Percentiles rank a stretch among this genome's conserved stretches.
Evolutionary conservation across 2,888 invertebrate genomes (phyloP).

Genomic region (Latrodectus elegans): DNA sequence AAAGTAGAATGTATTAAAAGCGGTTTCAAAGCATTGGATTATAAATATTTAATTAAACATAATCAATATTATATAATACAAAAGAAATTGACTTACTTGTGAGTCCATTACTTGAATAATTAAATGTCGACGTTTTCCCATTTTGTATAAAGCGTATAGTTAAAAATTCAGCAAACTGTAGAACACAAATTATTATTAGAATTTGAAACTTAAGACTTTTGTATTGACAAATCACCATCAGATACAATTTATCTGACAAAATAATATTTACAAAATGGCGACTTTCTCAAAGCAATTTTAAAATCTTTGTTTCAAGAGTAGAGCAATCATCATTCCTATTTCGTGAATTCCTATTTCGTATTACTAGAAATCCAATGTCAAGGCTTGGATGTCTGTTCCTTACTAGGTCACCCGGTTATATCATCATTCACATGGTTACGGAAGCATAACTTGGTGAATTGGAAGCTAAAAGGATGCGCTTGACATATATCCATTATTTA

Average conservation of each 20-base stretch:
- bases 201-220: not conserved
- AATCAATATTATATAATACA: too few relatives aligned
- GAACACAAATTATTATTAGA: not conserved
- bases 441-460: not conserved
- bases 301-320: too few relatives aligned
- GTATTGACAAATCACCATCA: slow-evolving; percentile 12
- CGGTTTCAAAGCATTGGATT: too few relatives aligned
- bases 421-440: not conserved
- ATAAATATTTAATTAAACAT: too few relatives aligned
- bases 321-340: too few relatives aligned
- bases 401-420: slow-evolving; percentile 26
- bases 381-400: not conserved
- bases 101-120: slow-evolving; percentile 46
- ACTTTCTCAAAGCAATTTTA: too few relatives aligned
- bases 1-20: too few relatives aligned
- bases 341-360: too few relatives aligned
- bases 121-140: slow-evolving; percentile 44
- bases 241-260: not conserved
- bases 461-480: not conserved
- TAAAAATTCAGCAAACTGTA: slow-evolving; percentile 5
- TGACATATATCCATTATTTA: not conserved
- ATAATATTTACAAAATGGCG: not conserved
- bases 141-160: slow-evolving; percentile 39
- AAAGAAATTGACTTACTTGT: slow-evolving; percentile 41
- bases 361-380: slow-evolving; percentile 13